Evolutionary conservation across 2,888 invertebrate genomes (phyloP).

Genomic region (Habrosyne pyritoides): DNA sequence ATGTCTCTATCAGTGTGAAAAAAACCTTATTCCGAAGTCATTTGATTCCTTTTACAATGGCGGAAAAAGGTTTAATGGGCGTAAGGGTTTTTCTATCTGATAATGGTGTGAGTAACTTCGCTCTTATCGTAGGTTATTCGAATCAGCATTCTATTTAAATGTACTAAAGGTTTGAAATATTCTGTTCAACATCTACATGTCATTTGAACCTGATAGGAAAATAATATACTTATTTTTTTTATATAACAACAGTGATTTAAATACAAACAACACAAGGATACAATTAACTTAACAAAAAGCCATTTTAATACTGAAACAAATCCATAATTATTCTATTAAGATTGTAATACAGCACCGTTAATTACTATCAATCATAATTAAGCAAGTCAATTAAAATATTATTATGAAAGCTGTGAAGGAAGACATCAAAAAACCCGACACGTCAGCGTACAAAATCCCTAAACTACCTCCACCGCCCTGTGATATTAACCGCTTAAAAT

Average conservation of each 20-base stretch:
- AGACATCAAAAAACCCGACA: not conserved
- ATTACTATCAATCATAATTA: too few species aligned
- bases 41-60: conserved; percentile 8
- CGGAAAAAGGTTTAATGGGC: conserved; percentile 4
- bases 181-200: not conserved
- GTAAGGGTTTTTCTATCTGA: not conserved
- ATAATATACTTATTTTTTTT: too few species aligned
- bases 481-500: conserved; percentile 4
- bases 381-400: not conserved
- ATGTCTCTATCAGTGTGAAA: not conserved
- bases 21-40: not conserved
- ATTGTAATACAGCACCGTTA: too few species aligned
- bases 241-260: too few species aligned
- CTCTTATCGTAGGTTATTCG: not conserved
- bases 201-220: too few species aligned
- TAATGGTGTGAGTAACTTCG: not conserved
- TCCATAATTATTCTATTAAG: too few species aligned
- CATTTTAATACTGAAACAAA: not conserved
- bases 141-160: not conserved
- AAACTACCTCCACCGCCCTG: not conserved
- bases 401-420: not conserved
- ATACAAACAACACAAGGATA: too few species aligned
- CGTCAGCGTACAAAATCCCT: conserved; percentile 1
- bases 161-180: not conserved
- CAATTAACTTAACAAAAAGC: too few species aligned